Conservation (phyloP, 2,113 vertebrate genomes). For the Macquaria ambigua region DNA sequence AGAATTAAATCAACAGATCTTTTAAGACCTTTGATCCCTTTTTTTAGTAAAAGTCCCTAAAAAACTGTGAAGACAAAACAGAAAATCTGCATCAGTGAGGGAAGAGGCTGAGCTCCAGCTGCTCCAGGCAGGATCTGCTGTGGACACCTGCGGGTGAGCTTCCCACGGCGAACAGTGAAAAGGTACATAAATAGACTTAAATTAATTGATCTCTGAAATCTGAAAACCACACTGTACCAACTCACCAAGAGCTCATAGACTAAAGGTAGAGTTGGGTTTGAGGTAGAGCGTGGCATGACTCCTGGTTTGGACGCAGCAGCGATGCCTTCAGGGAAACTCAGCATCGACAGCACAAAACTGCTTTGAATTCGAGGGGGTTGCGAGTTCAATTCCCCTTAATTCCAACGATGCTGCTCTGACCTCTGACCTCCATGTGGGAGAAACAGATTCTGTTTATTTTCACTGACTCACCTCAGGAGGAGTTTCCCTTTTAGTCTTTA, state of each 20-base stretch:
- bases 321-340: slow-evolving; percentile 8
- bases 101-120: not conserved
- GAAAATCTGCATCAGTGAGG: not conserved
- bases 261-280: not conserved
- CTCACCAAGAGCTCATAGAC: not conserved
- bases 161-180: not conserved
- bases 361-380: not conserved
- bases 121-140: not conserved
- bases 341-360: not conserved
- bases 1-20: not conserved
- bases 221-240: not conserved
- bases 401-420: not conserved
- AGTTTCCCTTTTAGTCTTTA: slow-evolving; percentile 16
- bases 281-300: slow-evolving; percentile 13
- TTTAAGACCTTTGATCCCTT: not conserved
- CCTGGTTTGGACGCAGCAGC: not conserved
- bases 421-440: not conserved
- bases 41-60: not conserved
- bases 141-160: not conserved
- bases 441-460: not conserved
- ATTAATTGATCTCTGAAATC: not conserved
- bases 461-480: not conserved
- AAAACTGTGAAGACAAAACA: not conserved
- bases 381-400: slow-evolving; percentile 1
- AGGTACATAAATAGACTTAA: slow-evolving; percentile 11